These are phyloP conservation scores for Glyphotaelius pellucidus DNA, from an alignment of 2,888 invertebrate genomes.

Conservation along the genomic window DNA sequence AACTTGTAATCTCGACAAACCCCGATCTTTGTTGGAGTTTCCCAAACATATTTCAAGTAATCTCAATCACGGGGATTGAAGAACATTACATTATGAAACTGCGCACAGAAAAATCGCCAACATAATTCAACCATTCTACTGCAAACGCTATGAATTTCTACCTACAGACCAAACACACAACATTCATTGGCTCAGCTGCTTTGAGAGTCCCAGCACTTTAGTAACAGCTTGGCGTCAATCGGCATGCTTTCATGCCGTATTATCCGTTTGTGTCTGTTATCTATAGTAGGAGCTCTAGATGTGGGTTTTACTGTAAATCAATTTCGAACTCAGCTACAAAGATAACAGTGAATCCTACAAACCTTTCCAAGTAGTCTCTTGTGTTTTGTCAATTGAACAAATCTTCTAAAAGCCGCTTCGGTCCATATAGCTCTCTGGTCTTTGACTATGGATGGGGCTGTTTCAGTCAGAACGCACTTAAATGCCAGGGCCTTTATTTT, in stretches of 20 bases:
- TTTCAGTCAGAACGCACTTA: constrained; percentile 83
- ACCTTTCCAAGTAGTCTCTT: constrained; percentile 76
- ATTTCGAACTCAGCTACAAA: neutral
- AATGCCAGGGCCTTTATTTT: constrained; percentile 80
- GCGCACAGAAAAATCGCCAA: no score
- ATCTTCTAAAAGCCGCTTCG: constrained; percentile 74
- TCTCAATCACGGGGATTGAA: no score
- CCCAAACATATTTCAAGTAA: no score
- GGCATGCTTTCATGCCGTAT: neutral
- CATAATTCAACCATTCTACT: no score
- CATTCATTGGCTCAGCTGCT: no score
- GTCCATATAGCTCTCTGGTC: constrained; percentile 82
- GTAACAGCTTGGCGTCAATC: no score
- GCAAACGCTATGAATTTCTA: no score
- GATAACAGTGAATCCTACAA: constrained; percentile 37
- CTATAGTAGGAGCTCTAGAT: neutral
- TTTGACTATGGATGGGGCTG: constrained; percentile 82
- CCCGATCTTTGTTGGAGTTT: no score
- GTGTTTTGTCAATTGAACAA: constrained; percentile 71
- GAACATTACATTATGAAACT: no score
- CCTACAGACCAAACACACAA: no score
- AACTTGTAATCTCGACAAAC: no score
- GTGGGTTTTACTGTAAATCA: neutral
- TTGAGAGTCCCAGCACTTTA: no score
- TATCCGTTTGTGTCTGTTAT: neutral